Percentiles rank a stretch among this genome's conserved stretches.
These are phyloP conservation scores for Varecia variegata DNA, from an alignment of 2,797 vertebrate genomes.

Conservation along the genomic window DNA sequence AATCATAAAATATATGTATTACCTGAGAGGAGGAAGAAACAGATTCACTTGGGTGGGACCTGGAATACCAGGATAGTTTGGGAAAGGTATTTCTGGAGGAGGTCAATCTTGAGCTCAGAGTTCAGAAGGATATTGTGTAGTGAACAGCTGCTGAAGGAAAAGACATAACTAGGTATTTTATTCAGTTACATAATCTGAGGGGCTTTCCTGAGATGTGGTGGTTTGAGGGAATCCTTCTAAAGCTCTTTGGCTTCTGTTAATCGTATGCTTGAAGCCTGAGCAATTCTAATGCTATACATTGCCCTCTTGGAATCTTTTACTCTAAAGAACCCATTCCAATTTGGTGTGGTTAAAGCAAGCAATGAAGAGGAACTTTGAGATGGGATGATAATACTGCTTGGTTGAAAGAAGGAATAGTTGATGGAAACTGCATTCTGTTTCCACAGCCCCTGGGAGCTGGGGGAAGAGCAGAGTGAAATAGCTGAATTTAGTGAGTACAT, in stretches of 20 bases:
- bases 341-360: not conserved
- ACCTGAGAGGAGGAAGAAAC: not conserved
- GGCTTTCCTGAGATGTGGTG: not conserved
- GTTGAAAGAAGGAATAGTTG: not conserved
- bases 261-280: not conserved
- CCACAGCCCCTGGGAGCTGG: not conserved
- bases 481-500: not conserved
- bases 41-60: not conserved
- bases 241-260: not conserved
- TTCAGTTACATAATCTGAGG: not conserved
- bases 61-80: not conserved
- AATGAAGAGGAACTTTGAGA: not conserved
- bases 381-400: not conserved
- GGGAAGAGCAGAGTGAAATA: not conserved
- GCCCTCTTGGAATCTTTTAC: not conserved
- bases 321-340: not conserved
- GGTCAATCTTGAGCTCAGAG: not conserved
- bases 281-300: not conserved
- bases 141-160: not conserved
- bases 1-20: not conserved
- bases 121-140: not conserved
- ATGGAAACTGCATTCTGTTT: not conserved
- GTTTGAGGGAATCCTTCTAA: conserved; percentile 32
- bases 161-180: not conserved
- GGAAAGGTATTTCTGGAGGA: conserved; percentile 24